phyloP scores from a whole-genome alignment of 1,140 invertebrate species.

The Drosophila bipectinata region DNA sequence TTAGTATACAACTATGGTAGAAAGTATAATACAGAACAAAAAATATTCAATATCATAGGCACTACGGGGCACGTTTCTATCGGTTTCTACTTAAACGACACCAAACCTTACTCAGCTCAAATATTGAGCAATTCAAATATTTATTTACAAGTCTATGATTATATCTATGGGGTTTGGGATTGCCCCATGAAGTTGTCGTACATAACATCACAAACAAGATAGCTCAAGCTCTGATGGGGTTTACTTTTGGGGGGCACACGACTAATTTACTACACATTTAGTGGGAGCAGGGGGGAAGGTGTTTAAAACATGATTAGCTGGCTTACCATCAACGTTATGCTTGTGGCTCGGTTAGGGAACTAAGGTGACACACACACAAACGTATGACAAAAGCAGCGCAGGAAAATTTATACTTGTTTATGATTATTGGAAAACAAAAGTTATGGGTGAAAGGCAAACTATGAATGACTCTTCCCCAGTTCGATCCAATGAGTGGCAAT shows the following conservation, averaged over 20 bases:
- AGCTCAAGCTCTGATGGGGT: slow-evolving; percentile 7
- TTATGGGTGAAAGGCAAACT: slow-evolving; percentile 31
- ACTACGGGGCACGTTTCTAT: slow-evolving; percentile 8
- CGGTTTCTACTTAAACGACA: slow-evolving; percentile 2
- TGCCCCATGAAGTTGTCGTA: not conserved
- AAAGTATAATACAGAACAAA: slow-evolving; percentile 11
- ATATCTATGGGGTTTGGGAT: not conserved
- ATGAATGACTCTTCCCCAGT: slow-evolving; percentile 15
- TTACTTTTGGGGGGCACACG: slow-evolving; percentile 2
- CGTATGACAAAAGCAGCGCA: slow-evolving; percentile 24
- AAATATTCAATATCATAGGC: slow-evolving; percentile 19
- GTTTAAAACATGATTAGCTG: slow-evolving; percentile 20
- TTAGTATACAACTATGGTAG: slow-evolving; percentile 23
- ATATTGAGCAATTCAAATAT: slow-evolving; percentile 7
- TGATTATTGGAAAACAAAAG: slow-evolving; percentile 31
- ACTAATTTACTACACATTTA: slow-evolving; percentile 39
- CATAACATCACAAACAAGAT: not conserved
- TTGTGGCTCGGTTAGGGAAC: slow-evolving; percentile 8
- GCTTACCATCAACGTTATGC: slow-evolving; percentile 22
- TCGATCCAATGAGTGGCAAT: slow-evolving; percentile 19
- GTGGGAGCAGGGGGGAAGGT: slow-evolving; percentile 9
- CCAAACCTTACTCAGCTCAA: not conserved
- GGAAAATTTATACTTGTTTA: slow-evolving; percentile 3
- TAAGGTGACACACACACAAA: slow-evolving; percentile 31
- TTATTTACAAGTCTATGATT: slow-evolving; percentile 1